Percentiles rank a stretch among this genome's conserved stretches.
These are phyloP conservation scores for Heteromurus nitidus DNA, from an alignment of 2,888 invertebrate species.

Conservation along the genomic window DNA sequence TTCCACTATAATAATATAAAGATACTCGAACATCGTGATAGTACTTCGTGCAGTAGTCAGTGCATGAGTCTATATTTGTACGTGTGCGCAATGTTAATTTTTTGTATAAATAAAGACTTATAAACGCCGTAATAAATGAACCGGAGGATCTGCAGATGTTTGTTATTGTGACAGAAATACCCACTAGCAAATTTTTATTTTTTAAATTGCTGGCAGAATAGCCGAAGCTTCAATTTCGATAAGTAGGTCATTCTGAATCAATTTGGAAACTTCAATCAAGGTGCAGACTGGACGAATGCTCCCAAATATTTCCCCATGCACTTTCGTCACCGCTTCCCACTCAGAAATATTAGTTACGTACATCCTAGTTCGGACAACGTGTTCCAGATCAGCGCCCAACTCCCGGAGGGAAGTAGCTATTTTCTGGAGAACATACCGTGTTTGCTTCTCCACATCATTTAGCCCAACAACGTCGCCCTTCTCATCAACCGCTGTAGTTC, in stretches of 20 bases:
- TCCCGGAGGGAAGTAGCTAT: slow-evolving; percentile 20
- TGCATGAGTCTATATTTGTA: no score
- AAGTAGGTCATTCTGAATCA: slow-evolving; percentile 23
- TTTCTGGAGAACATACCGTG: slow-evolving; percentile 43
- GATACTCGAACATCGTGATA: no score
- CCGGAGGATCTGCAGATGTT: no score
- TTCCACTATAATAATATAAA: no score
- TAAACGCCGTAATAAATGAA: no score
- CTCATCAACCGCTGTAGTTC: slow-evolving; percentile 49
- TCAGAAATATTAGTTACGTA: slow-evolving; percentile 33
- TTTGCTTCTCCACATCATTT: slow-evolving; percentile 24
- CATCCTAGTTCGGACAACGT: slow-evolving; percentile 55
- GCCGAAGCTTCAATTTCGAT: slow-evolving; percentile 56
- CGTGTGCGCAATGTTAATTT: no score
- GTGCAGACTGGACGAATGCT: slow-evolving; percentile 41
- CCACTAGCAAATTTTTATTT: no score
- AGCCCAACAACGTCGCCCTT: slow-evolving; percentile 25
- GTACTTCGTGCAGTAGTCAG: no score
- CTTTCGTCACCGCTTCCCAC: slow-evolving; percentile 21
- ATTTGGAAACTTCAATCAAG: slow-evolving; percentile 29
- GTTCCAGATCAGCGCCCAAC: slow-evolving; percentile 4
- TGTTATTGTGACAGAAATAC: no score
- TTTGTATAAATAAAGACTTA: no score
- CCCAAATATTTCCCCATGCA: slow-evolving; percentile 42
- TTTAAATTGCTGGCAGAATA: no score